phyloP scores from a whole-genome alignment of 1,140 invertebrate genomes.

The Ceratina japonica region DNA sequence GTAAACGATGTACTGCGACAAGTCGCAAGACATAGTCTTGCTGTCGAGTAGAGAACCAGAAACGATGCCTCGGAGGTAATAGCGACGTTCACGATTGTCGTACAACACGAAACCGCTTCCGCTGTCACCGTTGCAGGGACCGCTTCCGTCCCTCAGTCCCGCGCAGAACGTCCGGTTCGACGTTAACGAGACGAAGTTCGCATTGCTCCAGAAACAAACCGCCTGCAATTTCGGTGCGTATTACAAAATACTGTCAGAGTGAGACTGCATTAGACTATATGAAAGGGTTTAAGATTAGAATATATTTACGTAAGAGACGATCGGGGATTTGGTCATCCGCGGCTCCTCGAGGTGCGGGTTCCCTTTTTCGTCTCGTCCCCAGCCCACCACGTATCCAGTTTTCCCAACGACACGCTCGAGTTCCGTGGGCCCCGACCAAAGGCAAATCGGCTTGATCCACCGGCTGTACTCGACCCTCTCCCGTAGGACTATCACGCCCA shows the following conservation, averaged over 20 bases:
- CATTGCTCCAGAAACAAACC: constrained; percentile 80
- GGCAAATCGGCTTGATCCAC: constrained; percentile 81
- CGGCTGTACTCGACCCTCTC: constrained; percentile 77
- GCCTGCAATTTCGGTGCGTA: constrained; percentile 69
- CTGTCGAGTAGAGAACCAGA: constrained; percentile 78
- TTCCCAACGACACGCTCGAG: constrained; percentile 77
- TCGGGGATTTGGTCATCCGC: constrained; percentile 65
- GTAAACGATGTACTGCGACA: constrained; percentile 80
- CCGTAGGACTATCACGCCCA: constrained; percentile 80
- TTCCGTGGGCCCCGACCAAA: constrained; percentile 79
- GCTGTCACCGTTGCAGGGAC: constrained; percentile 82
- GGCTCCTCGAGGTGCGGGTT: constrained; percentile 67
- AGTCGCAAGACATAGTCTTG: constrained; percentile 76
- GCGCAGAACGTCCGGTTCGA: constrained; percentile 83
- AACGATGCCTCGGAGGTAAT: constrained; percentile 81
- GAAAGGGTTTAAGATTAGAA: background rate
- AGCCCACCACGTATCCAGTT: constrained; percentile 82
- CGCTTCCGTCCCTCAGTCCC: constrained; percentile 80
- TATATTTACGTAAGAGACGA: constrained; percentile 73
- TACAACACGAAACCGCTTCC: constrained; percentile 80
- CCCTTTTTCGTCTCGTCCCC: constrained; percentile 81
- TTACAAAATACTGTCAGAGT: too few species aligned
- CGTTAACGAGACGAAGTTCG: constrained; percentile 79
- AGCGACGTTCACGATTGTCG: constrained; percentile 71
- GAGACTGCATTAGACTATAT: background rate